A percentile compares a stretch with the other conserved stretches of the same genome.
These are phyloP conservation scores for Zaprionus ornatus DNA, from an alignment of 1,140 invertebrate species.

Conservation along the genomic window DNA sequence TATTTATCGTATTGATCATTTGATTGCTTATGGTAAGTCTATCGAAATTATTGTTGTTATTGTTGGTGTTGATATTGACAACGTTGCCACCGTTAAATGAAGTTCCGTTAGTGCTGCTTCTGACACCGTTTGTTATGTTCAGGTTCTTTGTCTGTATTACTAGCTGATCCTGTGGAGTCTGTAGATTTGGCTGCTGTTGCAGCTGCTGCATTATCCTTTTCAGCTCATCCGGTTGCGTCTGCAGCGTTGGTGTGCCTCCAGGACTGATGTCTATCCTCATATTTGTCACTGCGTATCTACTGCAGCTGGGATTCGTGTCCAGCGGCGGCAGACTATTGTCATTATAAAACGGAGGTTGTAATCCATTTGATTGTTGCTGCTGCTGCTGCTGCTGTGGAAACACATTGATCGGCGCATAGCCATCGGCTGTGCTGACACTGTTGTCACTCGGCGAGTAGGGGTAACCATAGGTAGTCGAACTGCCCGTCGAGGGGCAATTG, in stretches of 20 bases:
- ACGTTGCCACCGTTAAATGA: neutral
- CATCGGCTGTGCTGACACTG: constrained; percentile 52
- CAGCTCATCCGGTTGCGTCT: neutral
- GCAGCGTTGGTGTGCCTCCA: neutral
- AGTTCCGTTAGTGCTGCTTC: neutral
- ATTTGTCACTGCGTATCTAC: neutral
- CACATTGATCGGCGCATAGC: constrained; percentile 34
- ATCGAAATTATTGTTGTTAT: neutral
- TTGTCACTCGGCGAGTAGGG: constrained; percentile 49
- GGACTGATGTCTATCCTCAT: too few relatives aligned
- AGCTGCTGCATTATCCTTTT: neutral
- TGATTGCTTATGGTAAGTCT: neutral
- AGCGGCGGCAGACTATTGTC: neutral
- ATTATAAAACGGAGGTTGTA: neutral
- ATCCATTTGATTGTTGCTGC: neutral
- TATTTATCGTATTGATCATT: neutral
- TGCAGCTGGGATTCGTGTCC: neutral
- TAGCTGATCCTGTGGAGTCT: neutral
- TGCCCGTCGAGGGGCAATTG: constrained; percentile 56
- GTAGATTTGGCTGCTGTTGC: neutral
- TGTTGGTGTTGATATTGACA: neutral
- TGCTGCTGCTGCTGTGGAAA: constrained; percentile 6
- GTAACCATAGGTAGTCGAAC: constrained; percentile 40
- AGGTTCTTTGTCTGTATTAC: neutral
- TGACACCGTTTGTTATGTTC: constrained; percentile 10